Evolutionary conservation across 2,797 vertebrate genomes (phyloP), one percentile per base, ranked within the genome.

Genomic region (Molossus alvarezi): DNA sequence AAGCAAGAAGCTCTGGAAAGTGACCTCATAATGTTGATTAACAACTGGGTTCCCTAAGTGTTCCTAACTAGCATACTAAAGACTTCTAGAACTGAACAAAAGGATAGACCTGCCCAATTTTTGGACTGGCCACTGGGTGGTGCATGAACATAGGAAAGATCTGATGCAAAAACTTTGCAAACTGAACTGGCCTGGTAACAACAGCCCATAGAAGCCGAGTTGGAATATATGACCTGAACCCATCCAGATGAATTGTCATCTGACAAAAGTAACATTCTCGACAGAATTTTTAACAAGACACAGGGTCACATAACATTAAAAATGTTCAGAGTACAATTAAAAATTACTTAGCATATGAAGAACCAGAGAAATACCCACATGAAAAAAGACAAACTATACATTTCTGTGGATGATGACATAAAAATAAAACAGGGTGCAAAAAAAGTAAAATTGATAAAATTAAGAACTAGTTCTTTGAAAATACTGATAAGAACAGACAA

Each of bases 381-480:
- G 60, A 65, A 72, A 96, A 81, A 90, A 37, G 15, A 62, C 27
- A 83, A 86, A 85, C 41, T 58, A 73, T 84, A 45, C 79, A 23
- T 94, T 96, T 80, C 62, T 76, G 21, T 84, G 79, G 48, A 27
- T 86, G 88, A 81, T 87, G 82, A 86, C 13, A 48, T 57, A 73
- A 85, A 51, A 88, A 76, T 60, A 65, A 84, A 88, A 76, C 33
- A 75, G 37, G 87, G 84, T 71, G 45, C 37, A 92, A 79, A 83
- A 83, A 67, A 83, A 87, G 41, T 75, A 90, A 95, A 95, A 80
- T 33, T 33, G 29, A 75, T 83, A 92, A 94, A 73, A 90, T 20
- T 45, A 92, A 87, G 60, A 93, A 72, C 62, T 72, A 55, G 23
- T 88, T 94, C 64, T 86, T 94, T 91, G 55, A 81, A 92, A 93